These are phyloP conservation scores for Galerucella nymphaeae DNA, from an alignment of 2,888 invertebrate genomes.

Conservation along the genomic window DNA sequence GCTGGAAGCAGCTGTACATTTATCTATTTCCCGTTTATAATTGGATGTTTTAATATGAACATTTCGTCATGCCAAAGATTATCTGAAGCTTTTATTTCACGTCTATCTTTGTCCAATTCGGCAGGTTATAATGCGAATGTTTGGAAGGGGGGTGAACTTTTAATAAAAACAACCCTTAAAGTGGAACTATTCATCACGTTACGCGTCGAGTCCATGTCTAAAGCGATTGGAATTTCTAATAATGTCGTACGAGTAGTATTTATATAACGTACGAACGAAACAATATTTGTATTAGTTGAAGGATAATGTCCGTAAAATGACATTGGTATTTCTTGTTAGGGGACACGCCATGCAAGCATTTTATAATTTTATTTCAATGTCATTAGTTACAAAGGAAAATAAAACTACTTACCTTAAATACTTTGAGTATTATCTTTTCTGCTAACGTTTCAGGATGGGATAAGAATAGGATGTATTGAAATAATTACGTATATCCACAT, in stretches of 20 bases:
- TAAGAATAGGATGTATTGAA: neutral
- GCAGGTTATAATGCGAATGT: slow-evolving; percentile 42
- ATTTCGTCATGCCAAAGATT: slow-evolving; percentile 40
- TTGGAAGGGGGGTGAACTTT: slow-evolving; percentile 52
- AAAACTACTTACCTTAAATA: no score
- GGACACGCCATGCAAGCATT: neutral
- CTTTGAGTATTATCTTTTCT: neutral
- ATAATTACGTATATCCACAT: slow-evolving; percentile 3
- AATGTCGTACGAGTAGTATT: slow-evolving; percentile 38
- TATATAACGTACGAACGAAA: slow-evolving; percentile 14
- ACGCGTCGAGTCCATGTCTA: slow-evolving; percentile 54
- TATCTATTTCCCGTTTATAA: slow-evolving; percentile 45
- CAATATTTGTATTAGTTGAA: slow-evolving; percentile 22
- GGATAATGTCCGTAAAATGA: slow-evolving; percentile 18
- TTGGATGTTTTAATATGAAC: slow-evolving; percentile 35
- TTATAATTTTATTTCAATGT: slow-evolving; percentile 13
- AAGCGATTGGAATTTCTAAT: slow-evolving; percentile 57
- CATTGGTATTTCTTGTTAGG: slow-evolving; percentile 20
- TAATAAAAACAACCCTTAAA: slow-evolving; percentile 51
- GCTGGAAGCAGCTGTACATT: slow-evolving; percentile 50
- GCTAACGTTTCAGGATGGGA: neutral
- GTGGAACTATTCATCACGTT: slow-evolving; percentile 51
- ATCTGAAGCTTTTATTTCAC: slow-evolving; percentile 37
- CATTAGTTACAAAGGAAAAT: no score
- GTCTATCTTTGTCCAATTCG: slow-evolving; percentile 37